These are phyloP conservation scores for Alosa sapidissima DNA, from an alignment of 2,797 vertebrate species.

Conservation along the genomic window DNA sequence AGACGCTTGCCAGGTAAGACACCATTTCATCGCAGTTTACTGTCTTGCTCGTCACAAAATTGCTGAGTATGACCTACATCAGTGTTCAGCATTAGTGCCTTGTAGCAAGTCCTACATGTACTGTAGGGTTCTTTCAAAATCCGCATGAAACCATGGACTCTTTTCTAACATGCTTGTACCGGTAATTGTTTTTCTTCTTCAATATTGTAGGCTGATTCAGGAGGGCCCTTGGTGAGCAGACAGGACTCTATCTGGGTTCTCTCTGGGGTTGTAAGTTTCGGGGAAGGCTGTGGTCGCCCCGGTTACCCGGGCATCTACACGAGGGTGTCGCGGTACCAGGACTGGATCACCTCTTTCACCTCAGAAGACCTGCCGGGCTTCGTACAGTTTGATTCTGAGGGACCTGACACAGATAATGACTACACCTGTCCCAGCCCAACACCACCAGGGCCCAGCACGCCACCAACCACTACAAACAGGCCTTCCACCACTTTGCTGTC, in stretches of 20 bases:
- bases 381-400: not conserved
- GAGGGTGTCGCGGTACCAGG: not conserved
- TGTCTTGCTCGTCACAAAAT: too few species aligned
- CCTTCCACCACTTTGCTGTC: not conserved
- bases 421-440: not conserved
- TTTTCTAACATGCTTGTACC: too few species aligned
- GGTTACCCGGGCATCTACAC: not conserved
- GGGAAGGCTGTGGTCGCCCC: not conserved
- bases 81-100: too few species aligned
- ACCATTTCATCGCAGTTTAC: not conserved
- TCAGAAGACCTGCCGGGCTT: not conserved
- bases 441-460: not conserved
- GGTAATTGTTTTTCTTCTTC: not conserved
- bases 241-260: conserved; percentile 13
- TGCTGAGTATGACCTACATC: too few species aligned
- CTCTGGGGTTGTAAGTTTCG: not conserved
- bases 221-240: not conserved
- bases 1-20: not conserved
- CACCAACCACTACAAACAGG: not conserved
- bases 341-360: not conserved
- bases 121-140: too few species aligned
- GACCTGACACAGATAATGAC: not conserved
- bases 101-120: too few species aligned
- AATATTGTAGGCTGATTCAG: not conserved
- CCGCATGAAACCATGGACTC: too few species aligned